Percentiles rank a stretch among this genome's conserved stretches.
These are phyloP conservation scores for Camptogramma bilineatum DNA, from an alignment of 2,888 invertebrate genomes.

Conservation along the genomic window DNA sequence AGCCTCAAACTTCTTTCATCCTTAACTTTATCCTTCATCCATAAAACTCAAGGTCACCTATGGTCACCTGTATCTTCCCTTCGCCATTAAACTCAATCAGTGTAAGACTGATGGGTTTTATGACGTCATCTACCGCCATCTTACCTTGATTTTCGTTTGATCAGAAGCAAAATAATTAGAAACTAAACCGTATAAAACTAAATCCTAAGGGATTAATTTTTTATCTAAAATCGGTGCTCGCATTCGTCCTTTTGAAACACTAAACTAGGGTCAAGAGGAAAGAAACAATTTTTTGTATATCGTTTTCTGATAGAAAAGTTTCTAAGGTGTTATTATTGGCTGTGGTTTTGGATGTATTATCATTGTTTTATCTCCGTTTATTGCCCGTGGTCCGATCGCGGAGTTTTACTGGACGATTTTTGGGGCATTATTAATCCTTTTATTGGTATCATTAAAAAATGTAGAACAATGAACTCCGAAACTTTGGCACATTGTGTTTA, in stretches of 20 bases:
- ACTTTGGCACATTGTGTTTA: background rate
- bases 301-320: background rate
- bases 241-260: conserved; percentile 67
- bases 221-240: conserved; percentile 69
- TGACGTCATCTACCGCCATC: background rate
- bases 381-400: no score
- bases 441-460: no score
- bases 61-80: no score
- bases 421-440: no score
- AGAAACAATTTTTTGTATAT: background rate
- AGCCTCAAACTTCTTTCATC: no score
- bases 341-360: no score
- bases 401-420: no score
- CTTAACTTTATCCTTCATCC: no score
- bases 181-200: background rate
- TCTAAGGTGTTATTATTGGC: background rate
- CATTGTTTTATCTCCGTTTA: no score
- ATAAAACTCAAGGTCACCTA: no score
- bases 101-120: no score
- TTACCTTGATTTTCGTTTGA: background rate
- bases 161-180: background rate
- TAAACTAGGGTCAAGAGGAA: conserved; percentile 32
- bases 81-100: no score
- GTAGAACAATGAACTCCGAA: background rate
- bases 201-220: conserved; percentile 37